These are phyloP conservation scores for Tipula unca DNA, from an alignment of 2,888 invertebrate species.

Conservation along the genomic window DNA sequence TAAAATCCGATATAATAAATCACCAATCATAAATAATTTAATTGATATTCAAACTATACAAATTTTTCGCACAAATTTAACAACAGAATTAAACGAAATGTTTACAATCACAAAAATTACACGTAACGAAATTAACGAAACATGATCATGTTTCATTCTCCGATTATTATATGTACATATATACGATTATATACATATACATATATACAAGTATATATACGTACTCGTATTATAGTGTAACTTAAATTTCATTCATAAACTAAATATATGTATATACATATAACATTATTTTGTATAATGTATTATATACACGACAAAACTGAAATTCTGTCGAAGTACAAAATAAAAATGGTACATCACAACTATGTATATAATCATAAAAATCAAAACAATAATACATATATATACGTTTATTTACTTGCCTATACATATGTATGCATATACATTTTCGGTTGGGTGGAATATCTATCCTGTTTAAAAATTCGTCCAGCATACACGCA, in stretches of 20 bases:
- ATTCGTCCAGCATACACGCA: slow-evolving; percentile 26
- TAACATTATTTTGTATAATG: no score
- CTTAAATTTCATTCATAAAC: not conserved
- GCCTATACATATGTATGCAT: no score
- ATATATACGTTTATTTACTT: not conserved
- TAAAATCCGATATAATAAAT: no score
- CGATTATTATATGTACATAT: not conserved
- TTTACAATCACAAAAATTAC: not conserved
- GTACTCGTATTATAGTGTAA: not conserved
- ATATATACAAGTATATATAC: not conserved
- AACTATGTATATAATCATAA: slow-evolving; percentile 3
- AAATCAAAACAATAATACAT: slow-evolving; percentile 1
- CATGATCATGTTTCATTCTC: not conserved
- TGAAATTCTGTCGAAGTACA: not conserved
- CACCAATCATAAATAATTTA: not conserved
- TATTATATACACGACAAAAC: not conserved
- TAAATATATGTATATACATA: not conserved
- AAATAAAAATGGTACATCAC: not conserved
- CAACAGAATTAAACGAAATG: not conserved
- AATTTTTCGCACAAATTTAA: not conserved
- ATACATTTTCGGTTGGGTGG: not conserved
- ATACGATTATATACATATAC: not conserved
- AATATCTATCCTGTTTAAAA: slow-evolving; percentile 20
- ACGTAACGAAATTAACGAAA: not conserved
- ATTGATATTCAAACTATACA: not conserved